phyloP scores from a whole-genome alignment of 2,113 vertebrate species.

The Sander vitreus region DNA sequence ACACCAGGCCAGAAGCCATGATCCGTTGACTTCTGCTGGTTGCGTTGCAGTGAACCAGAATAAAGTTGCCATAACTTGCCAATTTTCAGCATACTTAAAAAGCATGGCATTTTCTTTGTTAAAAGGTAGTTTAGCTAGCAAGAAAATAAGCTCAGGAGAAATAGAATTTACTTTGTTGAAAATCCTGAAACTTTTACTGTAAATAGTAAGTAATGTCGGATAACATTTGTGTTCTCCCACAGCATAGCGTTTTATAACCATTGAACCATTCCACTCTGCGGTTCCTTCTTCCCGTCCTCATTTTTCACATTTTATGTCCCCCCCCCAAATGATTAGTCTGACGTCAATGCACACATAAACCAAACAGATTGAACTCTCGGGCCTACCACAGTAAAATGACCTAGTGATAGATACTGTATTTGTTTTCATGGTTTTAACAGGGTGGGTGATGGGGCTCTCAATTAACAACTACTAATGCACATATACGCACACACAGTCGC shows the following conservation, averaged over 20 bases:
- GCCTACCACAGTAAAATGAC: conserved; percentile 63
- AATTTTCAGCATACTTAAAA: conserved; percentile 12
- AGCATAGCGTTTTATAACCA: conserved; percentile 32
- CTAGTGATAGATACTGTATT: conserved; percentile 59
- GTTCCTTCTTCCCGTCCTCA: conserved; percentile 42
- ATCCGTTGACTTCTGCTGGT: conserved; percentile 46
- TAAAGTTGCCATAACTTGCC: neutral
- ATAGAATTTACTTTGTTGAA: conserved; percentile 1
- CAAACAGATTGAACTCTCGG: conserved; percentile 62
- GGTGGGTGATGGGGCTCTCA: conserved; percentile 8
- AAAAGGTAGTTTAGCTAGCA: neutral
- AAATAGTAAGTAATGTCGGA: conserved; percentile 31
- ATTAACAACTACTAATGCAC: conserved; percentile 52
- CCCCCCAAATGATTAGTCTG: conserved; percentile 58
- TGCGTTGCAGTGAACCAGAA: conserved; percentile 39
- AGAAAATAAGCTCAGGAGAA: neutral
- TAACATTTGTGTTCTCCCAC: conserved; percentile 50
- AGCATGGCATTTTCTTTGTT: conserved; percentile 6
- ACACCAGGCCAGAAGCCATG: conserved; percentile 51
- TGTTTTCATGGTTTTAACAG: conserved; percentile 66
- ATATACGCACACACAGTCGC: conserved; percentile 35
- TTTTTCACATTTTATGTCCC: conserved; percentile 66
- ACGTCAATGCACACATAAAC: conserved; percentile 69
- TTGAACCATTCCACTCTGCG: conserved; percentile 40
- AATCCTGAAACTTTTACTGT: neutral